Conservation (phyloP, 2,113 vertebrate species). For the Gopherus evgoodei region DNA sequence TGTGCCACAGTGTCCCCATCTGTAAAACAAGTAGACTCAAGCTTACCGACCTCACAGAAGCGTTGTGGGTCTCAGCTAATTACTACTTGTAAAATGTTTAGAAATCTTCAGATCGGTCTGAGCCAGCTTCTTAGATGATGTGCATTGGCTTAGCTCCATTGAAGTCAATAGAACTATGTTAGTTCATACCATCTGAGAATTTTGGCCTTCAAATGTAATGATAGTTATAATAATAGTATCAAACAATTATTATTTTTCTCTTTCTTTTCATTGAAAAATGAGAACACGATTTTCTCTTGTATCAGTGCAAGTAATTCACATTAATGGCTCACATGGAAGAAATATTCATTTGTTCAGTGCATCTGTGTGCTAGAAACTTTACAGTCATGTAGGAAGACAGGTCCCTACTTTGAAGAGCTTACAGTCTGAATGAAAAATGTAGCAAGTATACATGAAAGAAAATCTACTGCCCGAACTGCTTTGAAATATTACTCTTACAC, state of each 20-base stretch:
- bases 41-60: neutral
- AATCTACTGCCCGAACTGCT: neutral
- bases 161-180: neutral
- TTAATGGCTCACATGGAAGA: conserved; percentile 62
- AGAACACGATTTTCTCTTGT: conserved; percentile 71
- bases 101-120: neutral
- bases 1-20: neutral
- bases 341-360: conserved; percentile 60
- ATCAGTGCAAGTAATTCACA: conserved; percentile 71
- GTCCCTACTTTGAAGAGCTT: conserved; percentile 38
- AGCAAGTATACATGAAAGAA: neutral
- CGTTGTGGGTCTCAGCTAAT: neutral
- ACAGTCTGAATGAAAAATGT: neutral
- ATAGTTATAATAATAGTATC: conserved; percentile 55
- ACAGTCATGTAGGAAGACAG: conserved; percentile 26
- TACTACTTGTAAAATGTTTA: neutral
- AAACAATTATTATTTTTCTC: conserved; percentile 73
- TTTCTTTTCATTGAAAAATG: conserved; percentile 66
- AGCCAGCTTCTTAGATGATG: conserved; percentile 8
- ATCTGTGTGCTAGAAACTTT: conserved; percentile 59
- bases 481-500: neutral
- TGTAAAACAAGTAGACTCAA: neutral
- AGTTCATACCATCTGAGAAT: conserved; percentile 59
- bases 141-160: neutral
- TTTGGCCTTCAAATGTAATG: conserved; percentile 65